Evolutionary conservation across 2,888 invertebrate species (phyloP).

Genomic region (Andricus quercusramuli): DNA sequence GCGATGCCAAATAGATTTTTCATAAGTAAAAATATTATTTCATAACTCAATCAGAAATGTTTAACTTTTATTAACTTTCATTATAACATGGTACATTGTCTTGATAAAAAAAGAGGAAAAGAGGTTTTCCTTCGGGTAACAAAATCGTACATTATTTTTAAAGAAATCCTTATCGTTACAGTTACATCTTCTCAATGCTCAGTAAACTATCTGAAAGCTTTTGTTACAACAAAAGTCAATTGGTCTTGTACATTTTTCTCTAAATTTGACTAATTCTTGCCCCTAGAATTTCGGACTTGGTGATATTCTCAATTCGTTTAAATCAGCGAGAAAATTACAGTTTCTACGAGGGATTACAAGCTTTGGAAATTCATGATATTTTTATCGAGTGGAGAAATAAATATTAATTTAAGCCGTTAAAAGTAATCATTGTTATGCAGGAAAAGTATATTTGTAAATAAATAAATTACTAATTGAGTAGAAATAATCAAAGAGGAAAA

Average conservation of each 20-base stretch:
- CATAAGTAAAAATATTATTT: not conserved
- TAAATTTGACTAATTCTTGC: not conserved
- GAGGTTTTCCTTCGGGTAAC: not conserved
- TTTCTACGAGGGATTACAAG: not conserved
- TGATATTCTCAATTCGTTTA: not conserved
- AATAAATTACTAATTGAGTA: slow-evolving; percentile 27
- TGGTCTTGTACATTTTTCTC: not conserved
- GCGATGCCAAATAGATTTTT: not conserved
- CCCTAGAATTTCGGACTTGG: not conserved
- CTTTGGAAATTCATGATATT: not conserved
- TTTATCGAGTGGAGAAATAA: not conserved
- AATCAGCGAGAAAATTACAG: not conserved
- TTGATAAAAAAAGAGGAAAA: not conserved
- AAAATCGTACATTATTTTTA: not conserved
- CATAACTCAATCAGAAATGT: not conserved
- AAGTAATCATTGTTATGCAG: not conserved
- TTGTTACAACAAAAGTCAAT: not conserved
- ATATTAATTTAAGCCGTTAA: not conserved
- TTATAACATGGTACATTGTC: not conserved
- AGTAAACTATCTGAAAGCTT: not conserved
- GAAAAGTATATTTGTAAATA: not conserved
- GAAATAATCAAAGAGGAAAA: slow-evolving; percentile 30
- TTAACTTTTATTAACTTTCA: not conserved
- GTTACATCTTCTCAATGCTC: not conserved
- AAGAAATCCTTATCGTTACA: not conserved